Conservation (phyloP, 53 echinoderm and acorn worm genomes). For the Holothuria scabra region DNA sequence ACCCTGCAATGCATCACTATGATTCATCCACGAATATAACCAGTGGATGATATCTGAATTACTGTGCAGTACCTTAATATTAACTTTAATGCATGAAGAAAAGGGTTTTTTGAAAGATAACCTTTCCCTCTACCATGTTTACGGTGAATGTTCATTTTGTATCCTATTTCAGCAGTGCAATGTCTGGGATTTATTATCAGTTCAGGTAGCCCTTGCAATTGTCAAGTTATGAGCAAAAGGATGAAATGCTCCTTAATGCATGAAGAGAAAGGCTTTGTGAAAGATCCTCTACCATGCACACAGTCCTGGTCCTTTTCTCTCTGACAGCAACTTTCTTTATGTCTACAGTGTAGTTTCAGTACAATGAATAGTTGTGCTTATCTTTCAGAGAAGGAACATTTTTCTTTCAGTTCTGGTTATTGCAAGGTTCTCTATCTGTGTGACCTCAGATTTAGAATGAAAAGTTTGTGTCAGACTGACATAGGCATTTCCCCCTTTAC, state of each 20-base stretch:
- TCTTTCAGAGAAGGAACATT: conserved; percentile 45
- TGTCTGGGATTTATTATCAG: too few relatives aligned
- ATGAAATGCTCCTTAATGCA: conserved; percentile 40
- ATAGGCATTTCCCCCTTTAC: background rate
- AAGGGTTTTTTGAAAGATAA: too few relatives aligned
- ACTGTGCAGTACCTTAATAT: too few relatives aligned
- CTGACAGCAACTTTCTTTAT: background rate
- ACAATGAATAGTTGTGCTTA: conserved; percentile 25
- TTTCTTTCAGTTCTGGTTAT: conserved; percentile 33
- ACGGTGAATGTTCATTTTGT: too few relatives aligned
- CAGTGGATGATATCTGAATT: too few relatives aligned
- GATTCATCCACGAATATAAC: too few relatives aligned
- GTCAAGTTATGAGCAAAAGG: background rate
- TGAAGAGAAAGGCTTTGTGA: conserved; percentile 46
- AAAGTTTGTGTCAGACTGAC: background rate
- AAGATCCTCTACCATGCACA: conserved; percentile 42
- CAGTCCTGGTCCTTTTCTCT: conserved; percentile 5
- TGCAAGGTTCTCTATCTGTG: conserved; percentile 14
- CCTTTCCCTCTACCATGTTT: too few relatives aligned
- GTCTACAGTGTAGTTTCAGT: background rate
- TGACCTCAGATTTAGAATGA: background rate
- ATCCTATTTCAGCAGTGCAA: too few relatives aligned
- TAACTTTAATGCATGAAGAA: too few relatives aligned
- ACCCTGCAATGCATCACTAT: too few relatives aligned
- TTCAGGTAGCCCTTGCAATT: background rate